Evolutionary conservation across 2,888 invertebrate species (phyloP), one percentile per base, ranked within the genome.

Genomic region (Syrphus vitripennis): DNA sequence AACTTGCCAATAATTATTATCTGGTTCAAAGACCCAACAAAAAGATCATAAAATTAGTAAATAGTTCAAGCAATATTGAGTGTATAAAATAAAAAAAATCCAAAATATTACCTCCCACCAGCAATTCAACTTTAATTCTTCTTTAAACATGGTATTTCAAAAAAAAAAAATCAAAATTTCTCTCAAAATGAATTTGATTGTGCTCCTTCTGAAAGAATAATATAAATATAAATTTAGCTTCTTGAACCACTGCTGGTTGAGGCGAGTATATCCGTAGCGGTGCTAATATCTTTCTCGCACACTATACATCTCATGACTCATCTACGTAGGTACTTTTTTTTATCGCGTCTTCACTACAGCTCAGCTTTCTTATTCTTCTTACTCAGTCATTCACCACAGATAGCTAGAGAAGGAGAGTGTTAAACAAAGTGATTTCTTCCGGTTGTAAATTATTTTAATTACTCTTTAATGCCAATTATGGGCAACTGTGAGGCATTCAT

Each of bases 401-500:
- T 42, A 42, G 55, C 61, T 67, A 37, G 26, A 50, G 26, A 21
- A n/a, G 19, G 59, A 59, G 53, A 71, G 69, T 59, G 61, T 61
- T 45, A 16, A 76, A 26, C 34, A 70, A n/a, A 78, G 77, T 78
- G 71, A 77, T 74, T 78, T 81, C 40, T 86, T 70, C 55, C 82
- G 63, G 77, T 69, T 42, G 7, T 16, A 34, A 37, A 59, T 14
- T 19, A 16, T 53, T 31, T n/a, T 45, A 26, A 21, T 53, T 31
- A 16, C 24, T 21, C 63, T 26, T 29, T 5, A 63, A 29, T 50
- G 67, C 31, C 16, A 55, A 74, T 29, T 16, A 86, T 86, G 86
- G 77, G 82, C 34, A 86, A 86, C 29, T 82, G 72, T 65, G 70
- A 31, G 16, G 77, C 77, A 7, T 82, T 78, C 24, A 82, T 86